These are phyloP conservation scores for Lepidurus couesii DNA, from an alignment of 1,140 invertebrate genomes.

Conservation along the genomic window DNA sequence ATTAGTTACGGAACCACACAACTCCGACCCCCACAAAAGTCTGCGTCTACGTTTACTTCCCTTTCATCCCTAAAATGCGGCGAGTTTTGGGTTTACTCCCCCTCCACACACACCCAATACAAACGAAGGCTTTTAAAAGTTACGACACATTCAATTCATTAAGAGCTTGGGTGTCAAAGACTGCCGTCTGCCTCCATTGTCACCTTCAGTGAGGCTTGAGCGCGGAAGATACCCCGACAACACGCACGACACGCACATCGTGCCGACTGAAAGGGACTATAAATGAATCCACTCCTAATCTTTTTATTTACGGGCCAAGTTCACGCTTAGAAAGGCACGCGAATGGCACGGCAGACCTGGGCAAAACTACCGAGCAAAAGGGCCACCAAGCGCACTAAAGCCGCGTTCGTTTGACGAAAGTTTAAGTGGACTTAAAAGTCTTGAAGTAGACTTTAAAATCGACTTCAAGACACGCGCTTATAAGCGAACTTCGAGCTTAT, in stretches of 20 bases:
- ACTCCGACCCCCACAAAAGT: neutral
- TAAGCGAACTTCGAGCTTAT: too few species aligned
- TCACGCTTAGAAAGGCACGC: too few species aligned
- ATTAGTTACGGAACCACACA: conserved; percentile 10
- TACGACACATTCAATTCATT: conserved; percentile 15
- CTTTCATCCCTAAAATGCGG: neutral
- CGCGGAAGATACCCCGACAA: neutral
- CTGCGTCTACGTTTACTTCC: conserved; percentile 1
- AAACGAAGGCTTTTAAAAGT: neutral
- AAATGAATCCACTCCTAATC: too few species aligned
- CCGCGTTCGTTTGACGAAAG: too few species aligned
- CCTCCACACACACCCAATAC: neutral
- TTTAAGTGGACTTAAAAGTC: too few species aligned
- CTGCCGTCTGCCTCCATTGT: conserved; percentile 13
- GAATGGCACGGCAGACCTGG: too few species aligned
- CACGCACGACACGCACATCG: neutral
- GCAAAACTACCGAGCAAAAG: too few species aligned
- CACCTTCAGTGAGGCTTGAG: conserved; percentile 9
- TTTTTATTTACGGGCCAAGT: too few species aligned
- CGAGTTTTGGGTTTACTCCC: neutral
- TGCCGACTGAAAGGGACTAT: too few species aligned
- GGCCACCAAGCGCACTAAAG: too few species aligned
- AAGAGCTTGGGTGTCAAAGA: conserved; percentile 15
- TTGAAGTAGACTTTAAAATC: too few species aligned
- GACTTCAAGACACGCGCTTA: too few species aligned